Conservation (phyloP, 2,888 invertebrate genomes). For the Plebejus anna region DNA sequence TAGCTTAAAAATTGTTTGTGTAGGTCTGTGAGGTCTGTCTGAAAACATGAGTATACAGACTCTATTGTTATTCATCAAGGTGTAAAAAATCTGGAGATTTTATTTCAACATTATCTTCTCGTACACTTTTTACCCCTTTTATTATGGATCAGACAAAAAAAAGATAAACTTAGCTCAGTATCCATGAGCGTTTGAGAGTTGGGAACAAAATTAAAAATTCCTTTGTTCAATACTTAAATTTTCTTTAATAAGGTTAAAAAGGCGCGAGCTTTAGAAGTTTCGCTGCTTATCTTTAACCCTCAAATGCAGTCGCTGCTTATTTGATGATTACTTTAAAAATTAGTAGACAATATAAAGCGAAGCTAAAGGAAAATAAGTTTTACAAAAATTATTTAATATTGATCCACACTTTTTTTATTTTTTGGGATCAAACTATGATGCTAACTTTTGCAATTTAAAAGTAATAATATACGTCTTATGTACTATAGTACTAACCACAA, state of each 20-base stretch:
- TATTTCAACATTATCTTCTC: background rate
- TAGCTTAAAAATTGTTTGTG: too few relatives aligned
- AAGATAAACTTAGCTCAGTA: slow-evolving; percentile 14
- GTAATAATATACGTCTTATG: too few relatives aligned
- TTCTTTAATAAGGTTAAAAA: slow-evolving; percentile 32
- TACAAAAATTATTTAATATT: too few relatives aligned
- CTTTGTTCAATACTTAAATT: slow-evolving; percentile 35
- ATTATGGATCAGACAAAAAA: background rate
- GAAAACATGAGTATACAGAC: too few relatives aligned
- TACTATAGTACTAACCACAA: too few relatives aligned
- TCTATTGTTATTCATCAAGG: background rate
- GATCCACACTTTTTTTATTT: too few relatives aligned
- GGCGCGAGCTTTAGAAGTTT: slow-evolving; percentile 28
- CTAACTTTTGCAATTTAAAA: too few relatives aligned
- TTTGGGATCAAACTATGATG: too few relatives aligned
- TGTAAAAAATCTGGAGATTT: background rate
- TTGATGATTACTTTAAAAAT: background rate
- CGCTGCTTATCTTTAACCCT: slow-evolving; percentile 31
- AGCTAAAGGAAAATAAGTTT: too few relatives aligned
- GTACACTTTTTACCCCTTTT: background rate
- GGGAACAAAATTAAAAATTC: slow-evolving; percentile 37
- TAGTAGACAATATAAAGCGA: background rate
- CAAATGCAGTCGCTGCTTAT: background rate
- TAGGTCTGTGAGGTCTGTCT: too few relatives aligned
- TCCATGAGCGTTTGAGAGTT: slow-evolving; percentile 23